Percentiles rank a stretch among this genome's conserved stretches.
These are phyloP conservation scores for Drosophila dives DNA, from an alignment of 2,888 invertebrate genomes.

Conservation along the genomic window DNA sequence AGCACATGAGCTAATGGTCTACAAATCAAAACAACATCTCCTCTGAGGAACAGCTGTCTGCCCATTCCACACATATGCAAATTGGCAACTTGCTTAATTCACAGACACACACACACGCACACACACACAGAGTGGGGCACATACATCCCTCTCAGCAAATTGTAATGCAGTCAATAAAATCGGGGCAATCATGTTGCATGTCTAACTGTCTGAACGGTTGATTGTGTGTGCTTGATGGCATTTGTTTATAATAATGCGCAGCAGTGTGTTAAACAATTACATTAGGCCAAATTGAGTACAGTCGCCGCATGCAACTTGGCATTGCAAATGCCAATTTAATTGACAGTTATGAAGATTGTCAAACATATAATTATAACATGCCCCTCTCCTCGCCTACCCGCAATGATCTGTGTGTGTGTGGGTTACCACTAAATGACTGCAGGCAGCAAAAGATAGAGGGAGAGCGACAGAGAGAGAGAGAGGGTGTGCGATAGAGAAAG, in stretches of 20 bases:
- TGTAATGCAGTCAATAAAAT: conserved; percentile 74
- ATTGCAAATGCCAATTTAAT: conserved; percentile 68
- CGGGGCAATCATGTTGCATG: conserved; percentile 57
- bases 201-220: conserved; percentile 32
- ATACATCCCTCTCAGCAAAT: conserved; percentile 15
- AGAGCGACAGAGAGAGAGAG: not conserved
- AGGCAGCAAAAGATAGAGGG: conserved; percentile 6
- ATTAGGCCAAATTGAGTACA: conserved; percentile 49
- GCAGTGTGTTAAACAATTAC: conserved; percentile 75
- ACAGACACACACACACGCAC: conserved; percentile 15
- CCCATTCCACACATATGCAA: conserved; percentile 50
- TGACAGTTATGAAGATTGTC: conserved; percentile 81
- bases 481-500: not conserved
- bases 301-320: conserved; percentile 35
- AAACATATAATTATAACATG: conserved; percentile 75
- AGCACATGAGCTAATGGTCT: conserved; percentile 26
- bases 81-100: conserved; percentile 46
- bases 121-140: conserved; percentile 4
- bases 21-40: conserved; percentile 64
- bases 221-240: conserved; percentile 31
- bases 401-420: conserved; percentile 52
- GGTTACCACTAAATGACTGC: conserved; percentile 29
- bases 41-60: conserved; percentile 22
- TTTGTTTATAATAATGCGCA: conserved; percentile 73
- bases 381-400: conserved; percentile 43